Conservation (phyloP, 2,888 invertebrate genomes). For the Drosophila koepferae region DNA sequence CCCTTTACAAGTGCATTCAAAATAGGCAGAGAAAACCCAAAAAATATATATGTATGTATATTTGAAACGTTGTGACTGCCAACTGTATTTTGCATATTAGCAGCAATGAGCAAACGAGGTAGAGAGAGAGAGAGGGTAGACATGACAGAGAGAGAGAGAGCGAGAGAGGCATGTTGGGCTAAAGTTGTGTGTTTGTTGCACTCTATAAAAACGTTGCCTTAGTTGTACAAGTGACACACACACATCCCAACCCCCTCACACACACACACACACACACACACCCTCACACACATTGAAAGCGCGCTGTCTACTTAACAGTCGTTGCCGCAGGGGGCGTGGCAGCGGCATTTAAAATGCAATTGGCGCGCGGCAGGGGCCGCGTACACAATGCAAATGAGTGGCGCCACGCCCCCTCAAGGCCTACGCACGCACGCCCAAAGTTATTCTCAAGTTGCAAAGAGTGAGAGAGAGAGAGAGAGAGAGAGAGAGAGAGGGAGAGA, state of each 20-base stretch:
- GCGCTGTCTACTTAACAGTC: slow-evolving; percentile 51
- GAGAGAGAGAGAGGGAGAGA: too few relatives aligned
- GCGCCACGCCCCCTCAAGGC: slow-evolving; percentile 63
- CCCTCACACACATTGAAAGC: background rate
- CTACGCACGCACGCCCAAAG: slow-evolving; percentile 52
- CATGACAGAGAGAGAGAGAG: background rate
- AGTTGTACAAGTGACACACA: slow-evolving; percentile 44
- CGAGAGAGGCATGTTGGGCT: slow-evolving; percentile 1
- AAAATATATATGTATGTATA: slow-evolving; percentile 15
- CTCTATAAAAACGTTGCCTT: slow-evolving; percentile 70
- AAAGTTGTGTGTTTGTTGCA: slow-evolving; percentile 45
- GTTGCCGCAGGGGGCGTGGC: slow-evolving; percentile 55
- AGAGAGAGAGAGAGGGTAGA: background rate
- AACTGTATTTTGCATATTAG: slow-evolving; percentile 76
- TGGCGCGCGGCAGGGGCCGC: slow-evolving; percentile 41
- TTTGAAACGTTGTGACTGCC: slow-evolving; percentile 52
- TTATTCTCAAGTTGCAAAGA: slow-evolving; percentile 42
- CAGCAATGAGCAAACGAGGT: slow-evolving; percentile 2
- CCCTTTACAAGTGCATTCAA: background rate
- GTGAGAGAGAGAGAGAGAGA: background rate
- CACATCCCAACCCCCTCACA: slow-evolving; percentile 1
- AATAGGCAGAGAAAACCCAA: background rate
- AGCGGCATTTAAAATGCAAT: slow-evolving; percentile 76
- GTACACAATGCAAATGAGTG: slow-evolving; percentile 71
- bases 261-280: slow-evolving; percentile 12